A percentile compares a stretch with the other conserved stretches of the same genome.
Evolutionary conservation across 2,797 vertebrate species (phyloP).

Genomic region (Pseudochaenichthys georgianus): DNA sequence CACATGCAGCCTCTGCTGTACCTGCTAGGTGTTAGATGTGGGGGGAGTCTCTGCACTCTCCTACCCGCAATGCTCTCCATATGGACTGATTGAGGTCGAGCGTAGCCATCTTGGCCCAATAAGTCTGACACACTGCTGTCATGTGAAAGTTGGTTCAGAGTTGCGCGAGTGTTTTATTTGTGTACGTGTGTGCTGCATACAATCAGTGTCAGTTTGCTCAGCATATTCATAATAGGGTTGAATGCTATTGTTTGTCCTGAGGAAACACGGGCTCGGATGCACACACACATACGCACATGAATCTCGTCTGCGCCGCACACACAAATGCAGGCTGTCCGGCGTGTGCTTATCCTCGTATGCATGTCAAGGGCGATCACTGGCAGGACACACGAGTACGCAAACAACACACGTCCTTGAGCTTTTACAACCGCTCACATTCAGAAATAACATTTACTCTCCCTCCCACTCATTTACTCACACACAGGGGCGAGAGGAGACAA

Average conservation of each 20-base stretch:
- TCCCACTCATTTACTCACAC: slow-evolving; percentile 12
- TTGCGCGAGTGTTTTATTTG: slow-evolving; percentile 42
- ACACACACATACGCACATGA: not conserved
- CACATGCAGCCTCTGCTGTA: slow-evolving; percentile 60
- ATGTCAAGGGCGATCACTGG: slow-evolving; percentile 75
- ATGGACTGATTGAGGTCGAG: slow-evolving; percentile 72
- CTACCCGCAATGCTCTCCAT: slow-evolving; percentile 39
- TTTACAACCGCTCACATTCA: slow-evolving; percentile 28
- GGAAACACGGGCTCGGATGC: slow-evolving; percentile 47
- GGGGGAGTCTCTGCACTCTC: slow-evolving; percentile 32
- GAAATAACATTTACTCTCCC: slow-evolving; percentile 49
- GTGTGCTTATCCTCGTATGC: slow-evolving; percentile 65
- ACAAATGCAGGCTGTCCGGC: slow-evolving; percentile 63
- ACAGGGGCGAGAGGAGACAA: slow-evolving; percentile 47
- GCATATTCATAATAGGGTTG: slow-evolving; percentile 54
- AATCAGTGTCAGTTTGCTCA: slow-evolving; percentile 65
- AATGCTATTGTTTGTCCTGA: slow-evolving; percentile 68
- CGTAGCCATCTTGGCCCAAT: slow-evolving; percentile 69
- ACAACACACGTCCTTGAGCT: slow-evolving; percentile 62
- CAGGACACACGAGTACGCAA: slow-evolving; percentile 40
- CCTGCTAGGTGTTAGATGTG: slow-evolving; percentile 67
- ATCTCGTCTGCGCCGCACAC: slow-evolving; percentile 26
- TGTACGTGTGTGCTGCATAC: slow-evolving; percentile 35
- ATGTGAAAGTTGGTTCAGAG: slow-evolving; percentile 43
- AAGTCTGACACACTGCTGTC: slow-evolving; percentile 49